Evolutionary conservation across 2,888 invertebrate species (phyloP), one percentile per base, ranked within the genome.

Genomic region (Cataglyphis livida): DNA sequence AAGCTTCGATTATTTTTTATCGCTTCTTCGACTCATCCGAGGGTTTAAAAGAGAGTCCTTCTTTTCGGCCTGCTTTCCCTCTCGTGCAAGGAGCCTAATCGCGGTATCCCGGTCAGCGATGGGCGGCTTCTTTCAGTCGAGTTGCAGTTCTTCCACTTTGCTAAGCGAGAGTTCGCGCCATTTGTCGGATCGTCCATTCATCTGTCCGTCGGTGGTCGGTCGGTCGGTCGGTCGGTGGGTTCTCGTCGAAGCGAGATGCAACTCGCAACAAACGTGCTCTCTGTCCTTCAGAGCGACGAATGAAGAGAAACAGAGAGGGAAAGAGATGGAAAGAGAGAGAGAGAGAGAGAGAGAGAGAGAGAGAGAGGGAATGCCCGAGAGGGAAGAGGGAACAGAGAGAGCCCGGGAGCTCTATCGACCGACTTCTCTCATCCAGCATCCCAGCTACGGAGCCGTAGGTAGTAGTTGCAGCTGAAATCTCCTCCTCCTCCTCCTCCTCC

Each of bases 351-450:
- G 28, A 28, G 28, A 28, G 28, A 28, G 28, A 28, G 1, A 28
- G 28, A 71, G 84, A 76, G 90, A 87, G 85, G 66, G 79, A 65
- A 83, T 61, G 88, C 75, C 84, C 71, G 82, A 74, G 28, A 48
- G 79, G 38, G 65, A 64, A 81, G 84, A 85, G 83, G 85, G 85
- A 82, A 79, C 74, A 71, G 84, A 76, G 90, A 87, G 85, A 87
- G 88, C 88, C 91, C 90, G 92, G 92, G 91, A 93, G 94, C 94
- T 93, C 93, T 93, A 94, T 94, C 94, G 94, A 93, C 94, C 93
- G 93, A 93, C 91, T 93, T 92, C 92, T 91, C 93, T 91, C 92
- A 92, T 92, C 93, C 92, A 90, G 91, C 90, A 90, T 92, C 92
- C 91, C 92, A 91, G 92, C 92, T 91, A 91, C 89, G 88, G 91